Evolutionary conservation across 2,888 invertebrate species (phyloP).

Genomic region (Linnaemya tessellans): DNA sequence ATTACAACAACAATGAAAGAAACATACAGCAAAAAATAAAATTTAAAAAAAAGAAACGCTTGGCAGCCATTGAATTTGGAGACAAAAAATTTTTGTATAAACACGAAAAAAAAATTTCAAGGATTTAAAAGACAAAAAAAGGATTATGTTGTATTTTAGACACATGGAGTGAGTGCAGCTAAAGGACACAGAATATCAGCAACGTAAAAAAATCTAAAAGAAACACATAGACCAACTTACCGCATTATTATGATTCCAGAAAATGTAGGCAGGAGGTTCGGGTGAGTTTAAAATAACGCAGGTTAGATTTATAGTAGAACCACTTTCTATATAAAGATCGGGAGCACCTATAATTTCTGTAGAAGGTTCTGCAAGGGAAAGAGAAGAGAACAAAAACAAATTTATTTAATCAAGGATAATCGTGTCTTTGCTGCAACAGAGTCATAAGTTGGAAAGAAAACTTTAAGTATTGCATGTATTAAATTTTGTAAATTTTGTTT

Average conservation of each 20-base stretch:
- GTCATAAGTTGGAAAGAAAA: too few species aligned
- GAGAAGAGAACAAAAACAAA: not conserved
- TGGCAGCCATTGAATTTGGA: constrained; percentile 74
- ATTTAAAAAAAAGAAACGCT: constrained; percentile 76
- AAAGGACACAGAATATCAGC: constrained; percentile 7
- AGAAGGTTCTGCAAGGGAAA: constrained; percentile 91
- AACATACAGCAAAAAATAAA: not conserved
- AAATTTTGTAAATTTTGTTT: too few species aligned
- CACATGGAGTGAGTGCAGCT: constrained; percentile 28
- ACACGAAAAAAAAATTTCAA: constrained; percentile 45
- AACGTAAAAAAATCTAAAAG: not conserved
- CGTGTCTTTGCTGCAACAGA: too few species aligned
- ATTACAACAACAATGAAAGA: constrained; percentile 1
- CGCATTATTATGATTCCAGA: constrained; percentile 96
- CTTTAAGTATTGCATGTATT: too few species aligned
- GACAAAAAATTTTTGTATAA: constrained; percentile 24
- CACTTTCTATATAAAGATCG: constrained; percentile 95
- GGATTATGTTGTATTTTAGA: constrained; percentile 63
- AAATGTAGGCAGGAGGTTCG: constrained; percentile 96
- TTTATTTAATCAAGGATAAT: not conserved
- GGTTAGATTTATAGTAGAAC: constrained; percentile 96
- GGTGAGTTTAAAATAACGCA: constrained; percentile 96
- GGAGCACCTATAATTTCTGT: constrained; percentile 96
- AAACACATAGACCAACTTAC: constrained; percentile 85
- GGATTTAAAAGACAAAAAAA: constrained; percentile 69